Percentiles rank a stretch among this genome's conserved stretches.
Evolutionary conservation across 1,140 invertebrate genomes (phyloP).

Genomic region (Drosophila aff.): DNA sequence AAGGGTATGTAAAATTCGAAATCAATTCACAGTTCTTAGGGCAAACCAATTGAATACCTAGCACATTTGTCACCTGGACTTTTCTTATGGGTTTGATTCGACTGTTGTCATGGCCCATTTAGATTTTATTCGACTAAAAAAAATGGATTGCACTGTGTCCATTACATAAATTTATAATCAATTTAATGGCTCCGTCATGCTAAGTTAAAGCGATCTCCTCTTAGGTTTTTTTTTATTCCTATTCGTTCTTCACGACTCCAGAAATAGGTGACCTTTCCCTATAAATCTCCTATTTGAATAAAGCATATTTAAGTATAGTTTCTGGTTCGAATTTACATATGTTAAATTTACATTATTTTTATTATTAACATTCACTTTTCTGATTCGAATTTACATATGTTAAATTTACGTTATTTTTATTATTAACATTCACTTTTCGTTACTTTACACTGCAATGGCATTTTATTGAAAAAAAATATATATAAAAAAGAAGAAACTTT

Average conservation of each 20-base stretch:
- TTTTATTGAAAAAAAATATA: neutral
- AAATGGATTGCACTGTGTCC: conserved; percentile 54
- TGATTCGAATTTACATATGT: neutral
- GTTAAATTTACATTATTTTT: neutral
- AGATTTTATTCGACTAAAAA: conserved; percentile 28
- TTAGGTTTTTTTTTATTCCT: conserved; percentile 1
- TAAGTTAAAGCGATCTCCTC: conserved; percentile 1
- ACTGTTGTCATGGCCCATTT: conserved; percentile 47
- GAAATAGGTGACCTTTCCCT: conserved; percentile 19
- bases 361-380: conserved; percentile 7
- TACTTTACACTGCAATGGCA: neutral
- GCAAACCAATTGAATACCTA: conserved; percentile 42
- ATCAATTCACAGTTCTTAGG: conserved; percentile 35
- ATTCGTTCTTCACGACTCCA: neutral
- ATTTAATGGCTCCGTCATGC: conserved; percentile 29
- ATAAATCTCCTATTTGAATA: conserved; percentile 9
- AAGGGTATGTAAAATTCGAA: conserved; percentile 21
- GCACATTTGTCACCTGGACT: conserved; percentile 35
- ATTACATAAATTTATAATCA: conserved; percentile 68
- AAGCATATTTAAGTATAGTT: neutral
- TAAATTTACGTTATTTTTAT: neutral
- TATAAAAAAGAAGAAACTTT: too few species aligned
- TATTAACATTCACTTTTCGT: conserved; percentile 4
- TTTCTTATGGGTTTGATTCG: conserved; percentile 14
- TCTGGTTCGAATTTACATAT: neutral